Percentiles rank a stretch among this genome's conserved stretches.
These are phyloP conservation scores for Oxytorus armatus DNA, from an alignment of 2,888 invertebrate genomes.

Conservation along the genomic window DNA sequence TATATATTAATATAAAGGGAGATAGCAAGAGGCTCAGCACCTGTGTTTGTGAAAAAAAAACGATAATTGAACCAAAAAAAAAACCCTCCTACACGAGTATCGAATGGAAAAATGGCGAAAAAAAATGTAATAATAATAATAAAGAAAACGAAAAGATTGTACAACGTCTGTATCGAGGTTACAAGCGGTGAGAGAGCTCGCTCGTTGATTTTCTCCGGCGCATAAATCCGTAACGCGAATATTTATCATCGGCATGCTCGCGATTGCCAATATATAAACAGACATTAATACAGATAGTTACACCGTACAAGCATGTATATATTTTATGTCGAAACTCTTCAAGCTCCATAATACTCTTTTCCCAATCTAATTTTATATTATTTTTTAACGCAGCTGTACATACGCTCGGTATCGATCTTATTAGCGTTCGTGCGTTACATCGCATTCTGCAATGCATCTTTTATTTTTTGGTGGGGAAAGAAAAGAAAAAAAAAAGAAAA, in stretches of 20 bases:
- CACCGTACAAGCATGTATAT: constrained; percentile 4
- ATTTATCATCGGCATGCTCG: constrained; percentile 62
- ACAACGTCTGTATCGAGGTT: constrained; percentile 61
- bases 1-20: constrained; percentile 76
- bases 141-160: constrained; percentile 39
- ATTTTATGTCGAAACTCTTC: constrained; percentile 44
- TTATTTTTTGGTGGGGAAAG: constrained; percentile 1
- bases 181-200: constrained; percentile 53
- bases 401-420: constrained; percentile 21
- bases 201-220: constrained; percentile 54
- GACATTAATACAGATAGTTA: not conserved
- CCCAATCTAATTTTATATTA: not conserved
- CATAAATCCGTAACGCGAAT: constrained; percentile 63
- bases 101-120: constrained; percentile 10
- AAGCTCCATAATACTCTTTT: constrained; percentile 4
- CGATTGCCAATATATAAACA: constrained; percentile 48
- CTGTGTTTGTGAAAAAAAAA: constrained; percentile 23
- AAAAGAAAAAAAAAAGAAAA: not conserved
- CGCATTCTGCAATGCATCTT: not conserved
- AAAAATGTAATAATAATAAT: constrained; percentile 33
- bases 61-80: constrained; percentile 23
- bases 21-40: constrained; percentile 52
- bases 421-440: constrained; percentile 21
- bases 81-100: constrained; percentile 12
- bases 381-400: not conserved